phyloP scores from a whole-genome alignment of 2,888 invertebrate genomes.

The Cephus runcator region DNA sequence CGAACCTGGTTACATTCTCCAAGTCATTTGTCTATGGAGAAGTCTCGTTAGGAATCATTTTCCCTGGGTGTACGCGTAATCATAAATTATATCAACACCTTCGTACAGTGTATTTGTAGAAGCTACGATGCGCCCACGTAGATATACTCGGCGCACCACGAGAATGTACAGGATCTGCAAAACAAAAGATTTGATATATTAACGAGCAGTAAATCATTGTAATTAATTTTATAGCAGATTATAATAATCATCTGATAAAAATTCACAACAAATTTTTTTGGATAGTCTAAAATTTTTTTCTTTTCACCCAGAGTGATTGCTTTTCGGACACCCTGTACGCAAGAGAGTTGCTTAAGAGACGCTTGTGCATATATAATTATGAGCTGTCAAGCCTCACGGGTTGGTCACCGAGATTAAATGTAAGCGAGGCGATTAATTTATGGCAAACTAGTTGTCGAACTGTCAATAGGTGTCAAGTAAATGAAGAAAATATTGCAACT shows the following conservation, averaged over 20 bases:
- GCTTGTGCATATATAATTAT: constrained; percentile 22
- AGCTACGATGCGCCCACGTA: constrained; percentile 45
- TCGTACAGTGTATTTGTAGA: constrained; percentile 35
- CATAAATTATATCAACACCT: constrained; percentile 63
- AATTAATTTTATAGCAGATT: background rate
- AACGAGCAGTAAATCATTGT: background rate
- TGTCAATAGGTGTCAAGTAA: background rate
- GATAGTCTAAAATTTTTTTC: background rate
- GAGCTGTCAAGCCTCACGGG: constrained; percentile 12
- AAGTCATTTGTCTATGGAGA: constrained; percentile 21
- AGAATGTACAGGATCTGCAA: background rate
- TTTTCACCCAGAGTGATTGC: background rate
- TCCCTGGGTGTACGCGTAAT: constrained; percentile 31
- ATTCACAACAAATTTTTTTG: background rate
- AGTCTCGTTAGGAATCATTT: constrained; percentile 22
- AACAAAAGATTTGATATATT: background rate
- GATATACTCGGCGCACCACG: background rate
- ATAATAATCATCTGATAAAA: background rate
- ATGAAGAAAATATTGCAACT: background rate
- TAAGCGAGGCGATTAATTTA: constrained; percentile 26
- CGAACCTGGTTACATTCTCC: background rate
- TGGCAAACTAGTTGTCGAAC: constrained; percentile 8
- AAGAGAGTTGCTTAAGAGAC: background rate
- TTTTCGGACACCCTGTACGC: background rate
- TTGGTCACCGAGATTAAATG: constrained; percentile 23